Evolutionary conservation across 2,113 vertebrate species (phyloP).

Genomic region (Ascaphus truei): DNA sequence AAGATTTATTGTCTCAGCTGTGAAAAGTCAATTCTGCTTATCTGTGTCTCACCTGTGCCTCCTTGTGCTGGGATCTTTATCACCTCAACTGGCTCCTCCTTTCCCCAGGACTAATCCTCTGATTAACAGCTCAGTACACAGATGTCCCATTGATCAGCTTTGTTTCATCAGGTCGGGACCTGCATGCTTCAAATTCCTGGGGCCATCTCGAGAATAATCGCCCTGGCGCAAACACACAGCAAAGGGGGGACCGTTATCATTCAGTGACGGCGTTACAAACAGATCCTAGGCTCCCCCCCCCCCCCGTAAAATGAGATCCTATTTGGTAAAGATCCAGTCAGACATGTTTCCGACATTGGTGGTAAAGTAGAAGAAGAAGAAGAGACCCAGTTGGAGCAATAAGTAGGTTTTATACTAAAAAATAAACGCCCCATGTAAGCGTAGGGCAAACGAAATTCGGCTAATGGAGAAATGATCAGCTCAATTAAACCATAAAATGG

Average conservation of each 20-base stretch:
- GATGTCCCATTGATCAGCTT: slow-evolving; percentile 19
- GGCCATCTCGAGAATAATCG: slow-evolving; percentile 17
- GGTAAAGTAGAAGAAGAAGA: too few species aligned
- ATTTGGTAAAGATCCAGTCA: not conserved
- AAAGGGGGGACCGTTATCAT: slow-evolving; percentile 16
- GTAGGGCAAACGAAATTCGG: too few species aligned
- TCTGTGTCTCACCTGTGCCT: slow-evolving; percentile 7
- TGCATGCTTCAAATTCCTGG: slow-evolving; percentile 14
- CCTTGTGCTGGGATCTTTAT: slow-evolving; percentile 7
- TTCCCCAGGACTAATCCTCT: not conserved
- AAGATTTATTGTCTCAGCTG: too few species aligned
- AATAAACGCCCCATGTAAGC: too few species aligned
- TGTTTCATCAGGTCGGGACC: not conserved
- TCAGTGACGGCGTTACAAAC: not conserved
- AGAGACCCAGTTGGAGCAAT: too few species aligned
- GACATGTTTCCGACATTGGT: not conserved
- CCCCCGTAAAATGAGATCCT: too few species aligned
- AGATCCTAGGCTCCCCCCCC: too few species aligned
- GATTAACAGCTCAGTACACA: slow-evolving; percentile 3
- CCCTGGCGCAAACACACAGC: slow-evolving; percentile 8
- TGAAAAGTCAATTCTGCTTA: slow-evolving; percentile 5
- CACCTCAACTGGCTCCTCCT: slow-evolving; percentile 2
- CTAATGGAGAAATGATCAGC: too few species aligned
- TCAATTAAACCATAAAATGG: too few species aligned
- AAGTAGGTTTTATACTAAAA: too few species aligned